Conservation (phyloP, 1,140 invertebrate species). For the Brachionus koreanus region DNA sequence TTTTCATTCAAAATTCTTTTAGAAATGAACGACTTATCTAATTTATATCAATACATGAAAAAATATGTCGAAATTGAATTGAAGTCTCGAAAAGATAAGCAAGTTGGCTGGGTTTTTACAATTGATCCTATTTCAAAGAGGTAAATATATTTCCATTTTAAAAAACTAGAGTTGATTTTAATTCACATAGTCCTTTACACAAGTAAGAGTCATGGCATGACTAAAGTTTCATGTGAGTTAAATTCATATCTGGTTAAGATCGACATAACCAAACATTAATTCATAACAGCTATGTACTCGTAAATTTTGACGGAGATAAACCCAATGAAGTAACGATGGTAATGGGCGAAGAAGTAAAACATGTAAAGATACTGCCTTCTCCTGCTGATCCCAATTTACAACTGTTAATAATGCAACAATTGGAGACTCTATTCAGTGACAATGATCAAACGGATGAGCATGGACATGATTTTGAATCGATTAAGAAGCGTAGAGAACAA, state of each 20-base stretch:
- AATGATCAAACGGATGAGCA: neutral
- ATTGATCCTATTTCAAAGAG: constrained; percentile 5
- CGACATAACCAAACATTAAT: neutral
- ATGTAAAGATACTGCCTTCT: neutral
- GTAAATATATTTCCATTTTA: neutral
- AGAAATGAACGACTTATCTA: neutral
- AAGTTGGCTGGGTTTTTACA: constrained; percentile 8
- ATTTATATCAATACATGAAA: neutral
- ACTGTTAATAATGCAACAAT: neutral
- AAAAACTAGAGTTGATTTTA: neutral
- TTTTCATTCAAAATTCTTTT: neutral
- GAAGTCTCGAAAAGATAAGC: neutral
- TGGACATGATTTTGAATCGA: neutral
- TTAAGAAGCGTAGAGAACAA: neutral
- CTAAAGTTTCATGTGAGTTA: no score
- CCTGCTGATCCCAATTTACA: neutral
- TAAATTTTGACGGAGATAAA: neutral
- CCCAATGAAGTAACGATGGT: neutral
- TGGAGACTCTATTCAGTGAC: neutral
- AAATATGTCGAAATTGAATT: constrained; percentile 29
- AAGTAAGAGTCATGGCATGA: no score
- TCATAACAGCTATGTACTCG: constrained; percentile 11
- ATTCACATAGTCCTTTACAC: no score
- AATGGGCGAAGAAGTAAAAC: constrained; percentile 3
- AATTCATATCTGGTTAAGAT: neutral